Conservation (phyloP, 2,888 invertebrate species). For the Parthenolecanium corni region DNA sequence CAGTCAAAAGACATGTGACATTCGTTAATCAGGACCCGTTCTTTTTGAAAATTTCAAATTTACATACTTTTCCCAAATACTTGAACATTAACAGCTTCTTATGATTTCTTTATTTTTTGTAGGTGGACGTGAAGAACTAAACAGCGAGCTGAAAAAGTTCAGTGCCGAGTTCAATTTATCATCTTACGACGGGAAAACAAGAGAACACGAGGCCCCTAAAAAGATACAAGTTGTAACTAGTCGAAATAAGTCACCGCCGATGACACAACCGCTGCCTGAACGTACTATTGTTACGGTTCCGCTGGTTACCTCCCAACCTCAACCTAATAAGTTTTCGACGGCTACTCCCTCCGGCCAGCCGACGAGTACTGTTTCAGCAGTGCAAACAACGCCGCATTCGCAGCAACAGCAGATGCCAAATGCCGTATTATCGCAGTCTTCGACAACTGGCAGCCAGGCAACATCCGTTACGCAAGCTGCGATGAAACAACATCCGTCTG, state of each 20-base stretch:
- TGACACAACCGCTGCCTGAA: neutral
- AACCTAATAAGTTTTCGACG: constrained; percentile 1
- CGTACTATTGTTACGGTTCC: constrained; percentile 11
- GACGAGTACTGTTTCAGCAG: neutral
- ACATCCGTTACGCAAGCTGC: constrained; percentile 1
- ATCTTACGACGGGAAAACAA: constrained; percentile 10
- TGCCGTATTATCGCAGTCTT: neutral
- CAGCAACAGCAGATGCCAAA: neutral
- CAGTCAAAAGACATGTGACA: no score
- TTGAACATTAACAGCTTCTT: no score
- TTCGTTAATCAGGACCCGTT: no score
- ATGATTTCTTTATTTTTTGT: neutral
- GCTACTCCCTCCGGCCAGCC: neutral
- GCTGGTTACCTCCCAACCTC: constrained; percentile 3
- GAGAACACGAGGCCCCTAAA: constrained; percentile 9
- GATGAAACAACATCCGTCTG: constrained; percentile 17
- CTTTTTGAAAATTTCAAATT: no score
- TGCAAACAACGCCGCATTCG: neutral
- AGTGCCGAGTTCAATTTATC: constrained; percentile 65
- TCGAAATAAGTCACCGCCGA: constrained; percentile 21
- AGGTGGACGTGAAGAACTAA: constrained; percentile 32
- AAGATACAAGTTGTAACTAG: constrained; percentile 7
- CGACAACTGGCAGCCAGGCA: neutral
- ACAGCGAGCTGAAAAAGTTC: constrained; percentile 59
- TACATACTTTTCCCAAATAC: no score